phyloP scores from a whole-genome alignment of 2,113 vertebrate genomes.

The Onychostoma macrolepis region DNA sequence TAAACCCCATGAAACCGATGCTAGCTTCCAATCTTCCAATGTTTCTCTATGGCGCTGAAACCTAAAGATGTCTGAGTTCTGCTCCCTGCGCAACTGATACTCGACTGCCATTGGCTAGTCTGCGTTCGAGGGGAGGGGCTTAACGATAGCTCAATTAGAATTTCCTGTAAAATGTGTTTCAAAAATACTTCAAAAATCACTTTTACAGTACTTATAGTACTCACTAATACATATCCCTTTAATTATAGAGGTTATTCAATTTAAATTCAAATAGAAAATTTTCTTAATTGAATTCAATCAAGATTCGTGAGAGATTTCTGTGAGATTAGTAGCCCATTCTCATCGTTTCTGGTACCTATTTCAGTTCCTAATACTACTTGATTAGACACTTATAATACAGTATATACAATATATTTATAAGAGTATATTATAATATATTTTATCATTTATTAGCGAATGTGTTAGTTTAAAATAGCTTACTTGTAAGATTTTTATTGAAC shows the following conservation, averaged over 20 bases:
- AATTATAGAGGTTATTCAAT: no score
- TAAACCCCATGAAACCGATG: no score
- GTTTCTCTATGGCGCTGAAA: no score
- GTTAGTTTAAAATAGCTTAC: not conserved
- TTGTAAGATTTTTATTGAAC: not conserved
- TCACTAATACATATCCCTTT: not conserved
- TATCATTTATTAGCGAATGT: not conserved
- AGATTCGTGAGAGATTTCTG: not conserved
- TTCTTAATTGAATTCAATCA: not conserved
- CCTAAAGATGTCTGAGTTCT: no score
- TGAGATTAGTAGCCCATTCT: no score
- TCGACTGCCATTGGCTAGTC: no score
- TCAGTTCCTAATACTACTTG: not conserved
- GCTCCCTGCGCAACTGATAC: no score
- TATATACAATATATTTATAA: not conserved
- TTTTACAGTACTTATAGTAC: not conserved
- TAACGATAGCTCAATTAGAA: not conserved
- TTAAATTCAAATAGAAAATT: not conserved
- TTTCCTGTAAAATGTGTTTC: not conserved
- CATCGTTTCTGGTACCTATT: not conserved
- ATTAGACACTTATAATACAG: not conserved
- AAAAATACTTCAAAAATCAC: not conserved
- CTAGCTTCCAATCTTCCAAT: no score
- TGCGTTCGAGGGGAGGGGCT: no score
- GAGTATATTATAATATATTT: not conserved